Percentiles rank a stretch among this genome's conserved stretches.
Evolutionary conservation across 2,797 vertebrate species (phyloP).

Genomic region (Ctenosaura bakeri): DNA sequence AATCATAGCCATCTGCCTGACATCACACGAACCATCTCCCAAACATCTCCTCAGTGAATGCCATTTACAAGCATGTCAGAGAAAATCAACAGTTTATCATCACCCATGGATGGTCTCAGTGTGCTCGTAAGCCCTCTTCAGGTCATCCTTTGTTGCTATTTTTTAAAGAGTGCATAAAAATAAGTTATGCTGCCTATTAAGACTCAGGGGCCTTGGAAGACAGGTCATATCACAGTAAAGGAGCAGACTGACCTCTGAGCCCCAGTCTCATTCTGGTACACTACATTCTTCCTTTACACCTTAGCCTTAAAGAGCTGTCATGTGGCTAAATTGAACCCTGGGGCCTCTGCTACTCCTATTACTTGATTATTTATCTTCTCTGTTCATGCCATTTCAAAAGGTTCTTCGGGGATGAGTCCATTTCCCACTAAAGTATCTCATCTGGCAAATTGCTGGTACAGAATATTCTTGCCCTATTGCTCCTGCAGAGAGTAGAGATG

Average conservation of each 20-base stretch:
- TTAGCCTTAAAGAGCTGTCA: not conserved
- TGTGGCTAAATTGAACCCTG: not conserved
- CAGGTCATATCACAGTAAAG: not conserved
- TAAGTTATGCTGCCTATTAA: not conserved
- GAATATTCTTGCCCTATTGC: not conserved
- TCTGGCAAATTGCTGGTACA: conserved; percentile 4
- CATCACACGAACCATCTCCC: conserved; percentile 44
- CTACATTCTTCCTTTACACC: not conserved
- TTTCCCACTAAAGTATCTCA: not conserved
- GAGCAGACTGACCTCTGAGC: not conserved
- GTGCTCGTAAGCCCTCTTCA: not conserved
- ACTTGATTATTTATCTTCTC: conserved; percentile 13
- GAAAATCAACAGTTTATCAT: conserved; percentile 33
- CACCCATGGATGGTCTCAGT: not conserved
- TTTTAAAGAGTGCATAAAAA: conserved; percentile 16
- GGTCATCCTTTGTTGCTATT: not conserved
- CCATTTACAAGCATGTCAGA: conserved; percentile 41
- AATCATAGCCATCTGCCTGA: conserved; percentile 47
- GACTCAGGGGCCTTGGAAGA: not conserved
- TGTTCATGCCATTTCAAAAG: not conserved
- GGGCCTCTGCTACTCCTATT: not conserved
- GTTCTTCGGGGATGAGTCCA: not conserved
- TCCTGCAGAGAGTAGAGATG: not conserved
- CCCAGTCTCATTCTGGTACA: not conserved
- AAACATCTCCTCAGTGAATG: conserved; percentile 3